phyloP scores from a whole-genome alignment of 2,797 vertebrate species.

The Tinamus major region DNA sequence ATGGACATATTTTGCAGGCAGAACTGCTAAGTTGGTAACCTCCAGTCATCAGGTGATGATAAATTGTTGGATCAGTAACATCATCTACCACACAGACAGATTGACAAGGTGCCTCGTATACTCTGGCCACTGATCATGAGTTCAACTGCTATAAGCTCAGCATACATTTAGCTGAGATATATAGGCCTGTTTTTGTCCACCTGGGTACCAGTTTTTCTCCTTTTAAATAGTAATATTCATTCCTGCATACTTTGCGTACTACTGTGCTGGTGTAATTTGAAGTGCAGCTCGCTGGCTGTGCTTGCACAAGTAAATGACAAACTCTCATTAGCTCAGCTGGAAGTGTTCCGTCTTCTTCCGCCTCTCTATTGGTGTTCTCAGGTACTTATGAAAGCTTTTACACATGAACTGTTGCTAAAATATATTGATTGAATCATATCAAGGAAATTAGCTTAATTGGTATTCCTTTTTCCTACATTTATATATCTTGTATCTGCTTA shows the following conservation, averaged over 20 bases:
- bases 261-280: neutral
- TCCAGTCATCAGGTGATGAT: neutral
- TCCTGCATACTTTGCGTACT: neutral
- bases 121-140: neutral
- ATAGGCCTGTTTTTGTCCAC: neutral
- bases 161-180: neutral
- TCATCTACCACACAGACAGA: neutral
- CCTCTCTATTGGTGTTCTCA: neutral
- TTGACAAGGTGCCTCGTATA: neutral
- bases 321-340: neutral
- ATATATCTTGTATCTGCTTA: conserved; percentile 28
- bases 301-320: neutral
- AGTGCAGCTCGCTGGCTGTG: neutral
- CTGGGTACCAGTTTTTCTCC: neutral
- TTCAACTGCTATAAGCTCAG: neutral
- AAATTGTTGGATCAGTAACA: neutral
- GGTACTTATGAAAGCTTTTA: neutral
- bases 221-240: neutral
- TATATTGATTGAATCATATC: neutral
- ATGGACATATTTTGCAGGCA: neutral
- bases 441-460: conserved; percentile 27
- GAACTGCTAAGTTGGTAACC: neutral
- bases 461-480: conserved; percentile 5
- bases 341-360: neutral
- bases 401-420: conserved; percentile 8